phyloP scores from a whole-genome alignment of 2,888 invertebrate species.

The Octodonta nipae region DNA sequence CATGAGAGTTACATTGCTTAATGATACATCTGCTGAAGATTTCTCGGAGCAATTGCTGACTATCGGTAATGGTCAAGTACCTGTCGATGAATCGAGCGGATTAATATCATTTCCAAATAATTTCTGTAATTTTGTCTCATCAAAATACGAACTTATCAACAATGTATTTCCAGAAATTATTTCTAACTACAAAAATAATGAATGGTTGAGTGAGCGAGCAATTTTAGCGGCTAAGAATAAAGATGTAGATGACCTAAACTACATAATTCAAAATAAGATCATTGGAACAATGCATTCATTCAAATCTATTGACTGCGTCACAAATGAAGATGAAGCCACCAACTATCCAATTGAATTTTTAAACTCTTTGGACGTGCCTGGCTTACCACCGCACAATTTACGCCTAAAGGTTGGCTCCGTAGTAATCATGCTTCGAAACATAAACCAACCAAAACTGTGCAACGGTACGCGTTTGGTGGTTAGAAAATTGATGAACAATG shows the following conservation, averaged over 20 bases:
- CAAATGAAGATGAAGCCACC: too few relatives aligned
- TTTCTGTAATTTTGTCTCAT: slow-evolving; percentile 23
- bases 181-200: too few relatives aligned
- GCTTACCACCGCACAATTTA: too few relatives aligned
- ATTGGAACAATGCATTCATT: slow-evolving; percentile 13
- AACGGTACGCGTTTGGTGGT: slow-evolving; percentile 7
- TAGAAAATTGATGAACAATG: slow-evolving; percentile 6
- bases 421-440: slow-evolving; percentile 5
- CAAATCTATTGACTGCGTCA: slow-evolving; percentile 12
- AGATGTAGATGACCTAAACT: slow-evolving; percentile 25
- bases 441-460: slow-evolving; percentile 7
- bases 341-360: too few relatives aligned
- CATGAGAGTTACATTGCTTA: not conserved
- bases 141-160: slow-evolving; percentile 12
- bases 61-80: slow-evolving; percentile 25
- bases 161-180: too few relatives aligned
- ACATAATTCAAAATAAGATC: slow-evolving; percentile 20
- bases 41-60: slow-evolving; percentile 14
- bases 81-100: slow-evolving; percentile 23
- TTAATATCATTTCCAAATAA: slow-evolving; percentile 24
- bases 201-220: too few relatives aligned
- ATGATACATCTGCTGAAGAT: not conserved
- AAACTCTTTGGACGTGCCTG: too few relatives aligned
- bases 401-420: slow-evolving; percentile 11
- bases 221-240: slow-evolving; percentile 20